These are phyloP conservation scores for Propithecus perrieri DNA, from an alignment of 2,797 vertebrate genomes.

Conservation along the genomic window DNA sequence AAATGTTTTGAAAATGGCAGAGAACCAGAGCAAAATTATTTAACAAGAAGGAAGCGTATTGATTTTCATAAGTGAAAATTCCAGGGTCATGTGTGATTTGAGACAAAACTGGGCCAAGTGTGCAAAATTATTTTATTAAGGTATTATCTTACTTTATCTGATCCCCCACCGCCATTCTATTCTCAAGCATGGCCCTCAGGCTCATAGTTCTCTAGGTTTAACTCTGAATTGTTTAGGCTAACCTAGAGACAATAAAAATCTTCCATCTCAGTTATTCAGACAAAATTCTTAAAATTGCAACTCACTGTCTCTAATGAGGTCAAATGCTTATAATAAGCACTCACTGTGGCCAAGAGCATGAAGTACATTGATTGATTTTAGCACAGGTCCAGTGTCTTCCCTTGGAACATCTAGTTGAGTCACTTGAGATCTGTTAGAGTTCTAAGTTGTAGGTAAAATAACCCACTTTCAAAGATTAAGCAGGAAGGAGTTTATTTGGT, in stretches of 20 bases:
- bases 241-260: background rate
- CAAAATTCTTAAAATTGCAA: background rate
- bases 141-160: background rate
- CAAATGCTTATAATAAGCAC: background rate
- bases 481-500: background rate
- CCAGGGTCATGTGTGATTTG: background rate
- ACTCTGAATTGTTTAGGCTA: background rate
- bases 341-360: background rate
- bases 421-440: background rate
- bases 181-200: background rate
- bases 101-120: background rate
- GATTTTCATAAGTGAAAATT: background rate
- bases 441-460: background rate
- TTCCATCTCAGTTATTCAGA: background rate
- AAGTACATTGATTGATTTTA: background rate
- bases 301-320: background rate
- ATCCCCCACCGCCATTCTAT: background rate
- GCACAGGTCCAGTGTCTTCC: background rate
- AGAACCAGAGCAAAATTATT: background rate
- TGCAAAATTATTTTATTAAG: background rate
- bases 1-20: conserved; percentile 27
- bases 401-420: background rate
- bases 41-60: background rate
- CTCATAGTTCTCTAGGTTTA: background rate
- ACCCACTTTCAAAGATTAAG: background rate